Evolutionary conservation across 1,140 invertebrate genomes (phyloP), one percentile per base, ranked within the genome.

Genomic region (Venustaconcha ellipsiformis): DNA sequence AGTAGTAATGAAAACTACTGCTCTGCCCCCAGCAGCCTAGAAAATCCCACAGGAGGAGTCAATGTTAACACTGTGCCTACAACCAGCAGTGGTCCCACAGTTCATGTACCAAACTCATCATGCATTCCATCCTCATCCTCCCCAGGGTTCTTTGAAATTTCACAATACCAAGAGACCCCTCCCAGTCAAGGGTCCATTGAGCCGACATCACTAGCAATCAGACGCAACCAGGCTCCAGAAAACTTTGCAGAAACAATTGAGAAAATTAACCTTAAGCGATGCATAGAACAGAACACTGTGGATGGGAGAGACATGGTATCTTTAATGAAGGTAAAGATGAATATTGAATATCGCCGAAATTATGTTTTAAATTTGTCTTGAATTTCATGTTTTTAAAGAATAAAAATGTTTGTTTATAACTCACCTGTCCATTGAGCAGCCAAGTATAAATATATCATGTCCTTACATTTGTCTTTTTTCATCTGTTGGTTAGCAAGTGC

Each of bases 241-340:
- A 72, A 72, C 69, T 77, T 77, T 67, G 75, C 37, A 15, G 75
- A 72, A 3, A 59, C 75, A 6, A 77, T 77, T 23, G 68, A 72
- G 59, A 63, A 77, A 23, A 71, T 77, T 14, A 77, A 71, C 57
- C 30, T 67, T 37, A 67, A 68, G 26, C 67, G 65, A 56, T 70
- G 67, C 55, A 63, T 72, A 56, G 70, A 72, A 57, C 75, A 77
- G 70, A 72, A 72, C 63, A 67, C 17, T 66, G 17, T 72, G n/a
- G 75, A 77, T 60, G 75, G 75, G 20, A 63, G 68, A 56, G 57
- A 71, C 57, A 18, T 77, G 20, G 63, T 77, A 56, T 55, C 64
- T 20, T 11, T 66, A 12, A 26, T 76, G 15, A 76, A 70, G 74
- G 74, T 76, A 23, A 14, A 48, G 37, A 48, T 48, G 37, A 48